phyloP scores from a whole-genome alignment of 2,113 vertebrate genomes.

The Cephalopterus ornatus region DNA sequence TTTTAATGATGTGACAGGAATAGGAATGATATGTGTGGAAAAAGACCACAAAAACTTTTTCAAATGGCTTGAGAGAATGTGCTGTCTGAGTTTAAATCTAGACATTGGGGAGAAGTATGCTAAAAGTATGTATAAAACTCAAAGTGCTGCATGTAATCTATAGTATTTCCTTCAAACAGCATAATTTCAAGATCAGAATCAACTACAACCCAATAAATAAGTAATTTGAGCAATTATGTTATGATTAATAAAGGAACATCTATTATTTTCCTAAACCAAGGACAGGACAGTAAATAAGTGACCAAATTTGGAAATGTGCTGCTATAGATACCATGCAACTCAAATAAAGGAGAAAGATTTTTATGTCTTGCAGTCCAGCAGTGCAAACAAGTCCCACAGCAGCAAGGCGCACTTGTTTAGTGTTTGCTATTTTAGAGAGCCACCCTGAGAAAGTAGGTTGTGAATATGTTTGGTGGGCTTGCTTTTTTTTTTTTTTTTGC shows the following conservation, averaged over 20 bases:
- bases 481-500: background rate
- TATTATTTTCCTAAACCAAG: background rate
- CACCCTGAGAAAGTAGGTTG: background rate
- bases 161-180: background rate
- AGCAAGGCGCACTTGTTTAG: background rate
- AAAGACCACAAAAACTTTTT: background rate
- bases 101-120: background rate
- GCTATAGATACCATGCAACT: background rate
- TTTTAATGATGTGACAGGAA: background rate
- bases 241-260: background rate
- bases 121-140: background rate
- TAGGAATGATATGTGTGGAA: background rate
- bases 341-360: background rate
- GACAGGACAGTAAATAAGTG: background rate
- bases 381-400: background rate
- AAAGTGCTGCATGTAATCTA: background rate
- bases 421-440: background rate
- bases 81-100: background rate
- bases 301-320: background rate
- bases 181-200: conserved; percentile 18
- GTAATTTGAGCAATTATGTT: background rate
- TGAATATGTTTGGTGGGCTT: fast-evolving
- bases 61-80: background rate
- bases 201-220: background rate
- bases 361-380: background rate